phyloP scores from a whole-genome alignment of 1,140 invertebrate genomes.

The Mesaphorura yosii region DNA sequence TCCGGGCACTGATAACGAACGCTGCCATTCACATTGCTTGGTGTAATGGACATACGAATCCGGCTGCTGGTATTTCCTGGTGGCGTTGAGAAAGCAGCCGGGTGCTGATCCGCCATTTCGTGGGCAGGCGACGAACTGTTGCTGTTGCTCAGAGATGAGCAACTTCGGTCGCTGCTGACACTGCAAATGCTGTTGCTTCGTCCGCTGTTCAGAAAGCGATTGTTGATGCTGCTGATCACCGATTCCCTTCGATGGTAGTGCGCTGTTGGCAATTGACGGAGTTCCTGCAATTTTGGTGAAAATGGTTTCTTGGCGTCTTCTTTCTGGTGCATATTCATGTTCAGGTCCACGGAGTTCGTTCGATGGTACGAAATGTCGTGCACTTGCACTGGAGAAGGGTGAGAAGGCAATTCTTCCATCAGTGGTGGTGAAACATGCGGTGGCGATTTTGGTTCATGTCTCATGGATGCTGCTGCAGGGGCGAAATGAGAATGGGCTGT shows the following conservation, averaged over 20 bases:
- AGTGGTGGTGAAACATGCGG: constrained; percentile 26
- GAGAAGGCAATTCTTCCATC: constrained; percentile 24
- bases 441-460: constrained; percentile 15
- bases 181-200: background rate
- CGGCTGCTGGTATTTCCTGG: constrained; percentile 17
- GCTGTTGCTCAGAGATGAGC: background rate
- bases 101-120: constrained; percentile 1
- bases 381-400: constrained; percentile 1
- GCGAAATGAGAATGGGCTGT: background rate
- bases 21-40: constrained; percentile 26
- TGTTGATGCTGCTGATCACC: constrained; percentile 20
- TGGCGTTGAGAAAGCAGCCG: background rate
- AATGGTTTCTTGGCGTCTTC: constrained; percentile 41
- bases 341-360: too few species aligned
- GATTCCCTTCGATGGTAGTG: constrained; percentile 37
- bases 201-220: too few species aligned
- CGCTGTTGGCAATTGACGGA: constrained; percentile 35
- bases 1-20: constrained; percentile 72
- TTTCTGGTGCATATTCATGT: too few species aligned
- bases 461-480: background rate
- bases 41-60: constrained; percentile 40
- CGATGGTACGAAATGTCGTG: too few species aligned
- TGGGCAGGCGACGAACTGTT: constrained; percentile 28
- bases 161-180: too few species aligned
- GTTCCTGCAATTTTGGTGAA: constrained; percentile 42